phyloP scores from a whole-genome alignment of 2,888 invertebrate genomes.

The Aradus depressus region DNA sequence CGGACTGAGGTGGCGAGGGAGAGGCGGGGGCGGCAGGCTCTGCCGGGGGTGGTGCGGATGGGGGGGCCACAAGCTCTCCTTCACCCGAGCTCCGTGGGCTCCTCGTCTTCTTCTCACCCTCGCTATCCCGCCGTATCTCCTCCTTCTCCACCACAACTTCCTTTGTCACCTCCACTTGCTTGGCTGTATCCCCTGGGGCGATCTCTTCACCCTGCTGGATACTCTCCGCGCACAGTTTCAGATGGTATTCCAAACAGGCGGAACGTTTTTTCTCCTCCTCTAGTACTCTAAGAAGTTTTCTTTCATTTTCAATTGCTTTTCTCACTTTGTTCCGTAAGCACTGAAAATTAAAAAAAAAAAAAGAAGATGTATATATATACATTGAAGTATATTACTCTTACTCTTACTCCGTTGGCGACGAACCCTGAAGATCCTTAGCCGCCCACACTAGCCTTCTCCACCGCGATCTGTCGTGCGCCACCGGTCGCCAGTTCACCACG shows the following conservation, averaged over 20 bases:
- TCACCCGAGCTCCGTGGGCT: no score
- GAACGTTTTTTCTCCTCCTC: slow-evolving; percentile 20
- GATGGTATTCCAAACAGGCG: slow-evolving; percentile 22
- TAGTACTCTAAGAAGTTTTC: slow-evolving; percentile 16
- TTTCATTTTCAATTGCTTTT: slow-evolving; percentile 21
- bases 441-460: no score
- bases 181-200: not conserved
- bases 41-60: no score
- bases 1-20: no score
- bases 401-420: no score
- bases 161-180: not conserved
- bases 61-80: no score
- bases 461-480: no score
- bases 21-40: no score
- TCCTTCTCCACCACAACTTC: not conserved
- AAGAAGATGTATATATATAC: not conserved
- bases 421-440: no score
- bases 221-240: slow-evolving; percentile 16
- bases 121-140: no score
- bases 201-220: slow-evolving; percentile 9
- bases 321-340: slow-evolving; percentile 21
- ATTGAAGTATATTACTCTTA: not conserved
- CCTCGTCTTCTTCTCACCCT: no score
- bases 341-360: slow-evolving; percentile 13
- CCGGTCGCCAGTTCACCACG: no score